A percentile compares a stretch with the other conserved stretches of the same genome.
phyloP scores from a whole-genome alignment of 2,113 vertebrate species.

The Hoplias malabaricus region DNA sequence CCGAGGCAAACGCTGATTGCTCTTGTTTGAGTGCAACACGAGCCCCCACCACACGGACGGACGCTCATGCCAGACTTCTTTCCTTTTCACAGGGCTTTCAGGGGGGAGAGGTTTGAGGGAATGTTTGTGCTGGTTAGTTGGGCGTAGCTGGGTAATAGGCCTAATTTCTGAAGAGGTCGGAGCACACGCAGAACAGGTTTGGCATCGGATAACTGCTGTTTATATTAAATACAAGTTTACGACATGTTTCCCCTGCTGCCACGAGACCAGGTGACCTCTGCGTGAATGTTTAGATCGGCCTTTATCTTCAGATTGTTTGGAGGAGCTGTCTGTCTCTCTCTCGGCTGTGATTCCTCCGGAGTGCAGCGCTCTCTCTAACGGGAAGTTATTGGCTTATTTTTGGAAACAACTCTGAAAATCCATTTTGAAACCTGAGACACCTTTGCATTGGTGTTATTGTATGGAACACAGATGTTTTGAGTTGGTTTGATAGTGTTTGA shows the following conservation, averaged over 20 bases:
- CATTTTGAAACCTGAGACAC: neutral
- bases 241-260: neutral
- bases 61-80: neutral
- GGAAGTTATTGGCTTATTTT: neutral
- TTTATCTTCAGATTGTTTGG: neutral
- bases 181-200: constrained; percentile 26
- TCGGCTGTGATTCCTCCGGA: neutral
- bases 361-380: neutral
- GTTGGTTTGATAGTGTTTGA: neutral
- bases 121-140: constrained; percentile 64
- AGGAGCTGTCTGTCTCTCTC: neutral
- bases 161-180: constrained; percentile 2
- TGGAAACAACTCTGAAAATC: neutral
- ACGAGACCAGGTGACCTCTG: neutral
- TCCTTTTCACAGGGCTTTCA: constrained; percentile 63
- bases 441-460: neutral
- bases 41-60: neutral
- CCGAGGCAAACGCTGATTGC: neutral
- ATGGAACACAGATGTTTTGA: neutral
- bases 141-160: constrained; percentile 50
- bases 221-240: neutral
- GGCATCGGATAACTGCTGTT: constrained; percentile 42
- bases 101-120: constrained; percentile 55
- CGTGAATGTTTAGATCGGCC: neutral
- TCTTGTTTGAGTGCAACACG: neutral